Base-by-base conservation (phyloP, 2,113 vertebrate species). In the Dicaeum eximium region DNA sequence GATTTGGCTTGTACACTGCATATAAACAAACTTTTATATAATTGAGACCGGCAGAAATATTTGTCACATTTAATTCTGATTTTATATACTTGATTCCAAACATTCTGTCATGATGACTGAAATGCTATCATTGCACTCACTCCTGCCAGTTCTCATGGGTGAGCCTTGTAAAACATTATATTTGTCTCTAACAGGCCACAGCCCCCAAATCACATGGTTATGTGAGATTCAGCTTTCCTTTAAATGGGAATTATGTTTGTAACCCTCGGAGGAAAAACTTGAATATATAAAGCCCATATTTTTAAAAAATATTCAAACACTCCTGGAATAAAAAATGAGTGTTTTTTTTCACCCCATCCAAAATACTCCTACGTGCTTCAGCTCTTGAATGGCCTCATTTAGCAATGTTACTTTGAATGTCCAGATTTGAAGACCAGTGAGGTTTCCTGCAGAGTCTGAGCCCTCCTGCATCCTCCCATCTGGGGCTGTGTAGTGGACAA, bases 61-160 rank as follows among this genome's bases (percentile, higher is more conserved):
- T 93, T 82, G n/a, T 75, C 82, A 42, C 57, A 61, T 95, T 88
- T 93, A 67, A 65, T 75, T 90, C n/a, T 82, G 50, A 33, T 90
- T 95, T 88, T 65, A 80, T 90, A 16, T 50, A 38, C 77, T 90
- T 88, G 23, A 73, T 88, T 87, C 66, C 88, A 82, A 92, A 57
- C n/a, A 88, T 88, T 87, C n/a, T 69, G 27, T 82, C 86, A 38
- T 19, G 70, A 65, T 85, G 66, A 80, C 16, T 77, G 69, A 89
- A 81, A 87, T 65, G 51, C 7, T 35, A 73, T 18, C 58, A 78
- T 11, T 89, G 19, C 31, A 50, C 35, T 74, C 44, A 16, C 4
- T 79, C 45, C 53, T 93, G 85, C 88, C 85, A 93, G 1, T 85
- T 95, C 92, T 85, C 92, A 69, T 8, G 70, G 22, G 13, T 3